Evolutionary conservation across 2,113 vertebrate genomes (phyloP), one percentile per base, ranked within the genome.

Genomic region (Aix galericulata): DNA sequence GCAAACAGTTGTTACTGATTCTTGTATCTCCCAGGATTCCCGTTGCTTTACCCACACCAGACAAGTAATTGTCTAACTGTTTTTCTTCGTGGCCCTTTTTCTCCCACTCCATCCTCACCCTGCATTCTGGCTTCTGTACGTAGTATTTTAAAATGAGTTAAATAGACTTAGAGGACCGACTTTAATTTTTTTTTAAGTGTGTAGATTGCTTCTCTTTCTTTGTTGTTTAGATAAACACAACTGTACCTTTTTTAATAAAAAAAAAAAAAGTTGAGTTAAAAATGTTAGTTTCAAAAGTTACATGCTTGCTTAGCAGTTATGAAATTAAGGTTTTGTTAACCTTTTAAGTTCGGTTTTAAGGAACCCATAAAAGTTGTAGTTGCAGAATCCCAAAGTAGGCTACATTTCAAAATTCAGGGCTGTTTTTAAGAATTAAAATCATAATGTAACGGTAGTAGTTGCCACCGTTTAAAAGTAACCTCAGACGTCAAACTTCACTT

Each of bases 361-460:
- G 94, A 97, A 97, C 96, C 97, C 98, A 76, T 97, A 97, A 97
- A 98, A 99, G 98, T 98, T 98, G 98, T 99, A 99, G 99, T 99
- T 99, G 99, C 99, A 99, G 99, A 99, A 98, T 99, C 99, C 99
- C 99, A 99, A 97, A 98, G 97, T 99, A 99, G 99, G 99, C 99
- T 99, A 99, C 99, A 99, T 99, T 99, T 99, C 99, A 99, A 99
- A 99, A 99, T 99, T 99, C 99, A 98, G 98, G 97, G 97, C 98
- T 98, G 93, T 96, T 97, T 93, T 97, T 95, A 97, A 97, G 96
- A 87, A 92, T 86, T 98, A 98, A 98, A 96, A 98, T 88, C 92
- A 90, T 91, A 98, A 97, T 92, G 94, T 98, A 98, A 98, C 81
- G 86, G 93, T 97, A 98, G 91, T 97, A 94, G 96, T 96, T 97